Conservation (phyloP, 1,140 invertebrate species). For the Monochamus saltuarius region DNA sequence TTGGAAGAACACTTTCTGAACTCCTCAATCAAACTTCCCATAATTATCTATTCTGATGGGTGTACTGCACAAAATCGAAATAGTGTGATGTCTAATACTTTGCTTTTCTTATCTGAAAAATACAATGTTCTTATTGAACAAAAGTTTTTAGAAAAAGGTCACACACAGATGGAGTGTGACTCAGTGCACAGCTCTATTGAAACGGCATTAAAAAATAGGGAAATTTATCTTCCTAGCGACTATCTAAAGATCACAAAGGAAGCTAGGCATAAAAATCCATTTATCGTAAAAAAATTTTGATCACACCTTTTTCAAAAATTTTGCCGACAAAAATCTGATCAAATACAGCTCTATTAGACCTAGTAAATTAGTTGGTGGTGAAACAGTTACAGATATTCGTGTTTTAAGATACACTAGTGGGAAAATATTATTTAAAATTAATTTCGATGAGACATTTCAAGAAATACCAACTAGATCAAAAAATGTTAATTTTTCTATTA, state of each 20-base stretch:
- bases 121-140: neutral
- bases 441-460: no score
- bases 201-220: neutral
- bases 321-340: neutral
- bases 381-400: neutral
- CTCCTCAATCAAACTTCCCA: neutral
- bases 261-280: neutral
- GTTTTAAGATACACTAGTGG: neutral
- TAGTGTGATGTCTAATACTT: no score
- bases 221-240: neutral
- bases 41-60: slow-evolving; percentile 1
- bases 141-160: no score
- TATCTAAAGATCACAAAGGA: no score
- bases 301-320: neutral
- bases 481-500: no score
- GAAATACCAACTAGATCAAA: no score
- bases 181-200: neutral
- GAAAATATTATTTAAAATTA: no score
- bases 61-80: no score
- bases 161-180: neutral
- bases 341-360: slow-evolving; percentile 2
- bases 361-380: neutral
- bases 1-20: slow-evolving; percentile 9
- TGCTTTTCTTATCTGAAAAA: neutral
- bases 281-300: neutral